These are phyloP conservation scores for Rhopalosiphum padi DNA, from an alignment of 1,140 invertebrate species.

Conservation along the genomic window DNA sequence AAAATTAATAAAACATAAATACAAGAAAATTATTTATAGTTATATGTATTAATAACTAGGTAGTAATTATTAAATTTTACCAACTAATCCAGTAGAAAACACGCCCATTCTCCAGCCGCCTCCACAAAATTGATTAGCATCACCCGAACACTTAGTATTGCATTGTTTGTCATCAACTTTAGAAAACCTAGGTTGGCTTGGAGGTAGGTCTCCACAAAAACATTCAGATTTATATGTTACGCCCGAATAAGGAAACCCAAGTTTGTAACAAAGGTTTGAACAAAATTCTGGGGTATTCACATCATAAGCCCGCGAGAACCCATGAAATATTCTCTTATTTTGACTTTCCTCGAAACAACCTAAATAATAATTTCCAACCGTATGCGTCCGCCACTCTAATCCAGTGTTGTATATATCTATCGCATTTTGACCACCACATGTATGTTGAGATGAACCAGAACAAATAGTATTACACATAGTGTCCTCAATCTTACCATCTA, in stretches of 20 bases:
- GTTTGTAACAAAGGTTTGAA: constrained; percentile 51
- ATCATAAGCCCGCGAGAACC: neutral
- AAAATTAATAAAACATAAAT: neutral
- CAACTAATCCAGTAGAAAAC: constrained; percentile 59
- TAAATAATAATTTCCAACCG: constrained; percentile 42
- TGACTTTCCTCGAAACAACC: constrained; percentile 49
- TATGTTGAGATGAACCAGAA: constrained; percentile 55
- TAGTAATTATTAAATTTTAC: neutral
- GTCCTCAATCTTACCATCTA: neutral
- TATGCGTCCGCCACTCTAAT: neutral
- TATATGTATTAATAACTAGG: neutral
- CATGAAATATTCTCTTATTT: constrained; percentile 39
- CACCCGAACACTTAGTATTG: constrained; percentile 59
- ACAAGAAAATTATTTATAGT: neutral
- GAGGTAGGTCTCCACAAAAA: constrained; percentile 58
- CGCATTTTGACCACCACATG: constrained; percentile 59
- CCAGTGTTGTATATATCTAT: constrained; percentile 59
- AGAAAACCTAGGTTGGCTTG: constrained; percentile 22
- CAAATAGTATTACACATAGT: constrained; percentile 58
- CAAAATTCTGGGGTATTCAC: constrained; percentile 49
- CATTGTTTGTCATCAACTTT: constrained; percentile 58
- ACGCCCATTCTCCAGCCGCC: constrained; percentile 59
- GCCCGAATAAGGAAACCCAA: constrained; percentile 31
- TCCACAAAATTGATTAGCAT: constrained; percentile 59
- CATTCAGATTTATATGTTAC: constrained; percentile 59